phyloP scores from a whole-genome alignment of 2,888 invertebrate genomes.

The Andricus curvator region DNA sequence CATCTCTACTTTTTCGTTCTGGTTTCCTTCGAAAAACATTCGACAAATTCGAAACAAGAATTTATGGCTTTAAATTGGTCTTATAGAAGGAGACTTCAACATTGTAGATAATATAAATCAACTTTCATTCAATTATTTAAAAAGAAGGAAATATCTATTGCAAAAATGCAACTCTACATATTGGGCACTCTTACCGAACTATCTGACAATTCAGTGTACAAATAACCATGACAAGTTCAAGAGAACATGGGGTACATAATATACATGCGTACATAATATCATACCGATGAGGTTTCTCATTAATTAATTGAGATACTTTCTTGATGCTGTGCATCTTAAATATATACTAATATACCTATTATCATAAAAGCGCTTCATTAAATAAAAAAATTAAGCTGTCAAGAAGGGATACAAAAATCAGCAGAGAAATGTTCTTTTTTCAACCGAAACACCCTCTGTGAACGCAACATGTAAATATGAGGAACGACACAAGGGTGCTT shows the following conservation, averaged over 20 bases:
- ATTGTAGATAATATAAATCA: background rate
- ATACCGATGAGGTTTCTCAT: slow-evolving; percentile 60
- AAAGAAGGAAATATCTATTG: background rate
- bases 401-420: background rate
- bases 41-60: background rate
- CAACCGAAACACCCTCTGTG: no score
- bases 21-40: background rate
- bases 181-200: background rate
- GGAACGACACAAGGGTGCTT: background rate
- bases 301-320: slow-evolving; percentile 66
- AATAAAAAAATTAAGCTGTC: background rate
- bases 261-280: slow-evolving; percentile 24
- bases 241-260: background rate
- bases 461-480: background rate
- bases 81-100: background rate
- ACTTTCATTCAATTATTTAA: background rate
- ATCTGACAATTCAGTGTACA: background rate
- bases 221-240: background rate
- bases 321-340: slow-evolving; percentile 62
- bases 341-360: background rate
- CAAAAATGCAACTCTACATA: background rate
- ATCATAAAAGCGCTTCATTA: background rate
- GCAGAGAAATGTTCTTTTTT: no score
- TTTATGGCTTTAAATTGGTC: background rate
- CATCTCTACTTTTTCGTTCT: background rate